Conservation (phyloP, 2,113 vertebrate genomes). For the Catharus minimus region DNA sequence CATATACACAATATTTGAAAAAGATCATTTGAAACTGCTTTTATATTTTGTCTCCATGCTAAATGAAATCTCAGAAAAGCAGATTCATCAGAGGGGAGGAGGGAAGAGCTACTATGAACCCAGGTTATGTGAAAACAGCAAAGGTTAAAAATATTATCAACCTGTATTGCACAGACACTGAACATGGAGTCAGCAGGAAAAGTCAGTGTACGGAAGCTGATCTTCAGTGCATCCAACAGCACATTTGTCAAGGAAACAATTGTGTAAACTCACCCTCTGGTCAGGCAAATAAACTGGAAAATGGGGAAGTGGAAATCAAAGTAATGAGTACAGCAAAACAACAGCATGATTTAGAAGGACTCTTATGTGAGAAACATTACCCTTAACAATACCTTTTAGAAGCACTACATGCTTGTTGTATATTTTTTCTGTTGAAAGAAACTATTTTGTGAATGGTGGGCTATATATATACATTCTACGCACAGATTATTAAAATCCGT, state of each 20-base stretch:
- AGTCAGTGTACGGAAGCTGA: constrained; percentile 11
- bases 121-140: constrained; percentile 23
- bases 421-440: not conserved
- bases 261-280: constrained; percentile 51
- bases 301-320: constrained; percentile 42
- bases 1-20: not conserved
- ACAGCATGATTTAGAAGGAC: constrained; percentile 22
- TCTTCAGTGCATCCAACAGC: constrained; percentile 48
- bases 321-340: constrained; percentile 38
- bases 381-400: not conserved
- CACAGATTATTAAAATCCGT: not conserved
- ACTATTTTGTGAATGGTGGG: not conserved
- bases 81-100: not conserved
- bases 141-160: constrained; percentile 52
- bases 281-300: constrained; percentile 57
- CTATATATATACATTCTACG: not conserved
- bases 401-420: not conserved
- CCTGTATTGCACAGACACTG: constrained; percentile 5
- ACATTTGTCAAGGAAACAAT: constrained; percentile 59
- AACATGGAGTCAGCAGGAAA: constrained; percentile 56
- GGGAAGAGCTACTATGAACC: not conserved
- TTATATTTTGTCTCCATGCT: not conserved
- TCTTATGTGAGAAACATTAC: not conserved
- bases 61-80: not conserved
- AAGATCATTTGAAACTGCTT: not conserved